Base-by-base conservation (phyloP, 2,797 vertebrate genomes). In the Heteromormyrus szaboi region DNA sequence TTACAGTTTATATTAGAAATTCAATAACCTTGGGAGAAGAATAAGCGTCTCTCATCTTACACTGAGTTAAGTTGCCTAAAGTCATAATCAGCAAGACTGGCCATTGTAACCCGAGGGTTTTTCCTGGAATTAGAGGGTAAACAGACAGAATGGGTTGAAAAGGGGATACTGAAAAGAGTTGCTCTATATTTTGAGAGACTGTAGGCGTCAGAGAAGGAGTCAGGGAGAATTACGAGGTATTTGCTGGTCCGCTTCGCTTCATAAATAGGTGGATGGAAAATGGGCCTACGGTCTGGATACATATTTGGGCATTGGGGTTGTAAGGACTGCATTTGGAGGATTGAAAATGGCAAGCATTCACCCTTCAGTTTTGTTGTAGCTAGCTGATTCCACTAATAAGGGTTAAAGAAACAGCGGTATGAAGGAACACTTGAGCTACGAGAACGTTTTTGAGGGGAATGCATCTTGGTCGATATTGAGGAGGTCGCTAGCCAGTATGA, bases 21-120 rank as follows among this genome's bases (percentile, higher is more conserved):
- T 29, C 22, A 87, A 51, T 83, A 87, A 76, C 44, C 76, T 88
- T 83, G 76, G 79, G 72, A 88, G 84, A 53, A 51, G 17, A 19
- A 46, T 51, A 48, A 87, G 46, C 25, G 17, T 59, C 54, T 41
- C 29, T 88, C 53, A 59, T 29, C 86, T 87, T 76, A 81, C 22
- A 22, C 84, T 22, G 87, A 50, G 87, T 84, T 81, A 50, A 68
- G 46, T 90, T 83, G 62, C 86, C 88, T 91, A 90, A 89, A 41
- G 85, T 89, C 85, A 87, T 90, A 65, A 72, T 22, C 44, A 51
- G 41, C 54, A 25, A 90, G 83, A 51, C 51, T 29, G 33, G 62
- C 41, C 44, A 54, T 83, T 81, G 68, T 44, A 8, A 89, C 25
- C 41, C 48, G 14, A 46, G 72, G 54, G 65, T 44, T 65, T 86